A percentile compares a stretch with the other conserved stretches of the same genome.
These are phyloP conservation scores for Triplophysa siluroides DNA, from an alignment of 2,113 vertebrate species.

Conservation along the genomic window DNA sequence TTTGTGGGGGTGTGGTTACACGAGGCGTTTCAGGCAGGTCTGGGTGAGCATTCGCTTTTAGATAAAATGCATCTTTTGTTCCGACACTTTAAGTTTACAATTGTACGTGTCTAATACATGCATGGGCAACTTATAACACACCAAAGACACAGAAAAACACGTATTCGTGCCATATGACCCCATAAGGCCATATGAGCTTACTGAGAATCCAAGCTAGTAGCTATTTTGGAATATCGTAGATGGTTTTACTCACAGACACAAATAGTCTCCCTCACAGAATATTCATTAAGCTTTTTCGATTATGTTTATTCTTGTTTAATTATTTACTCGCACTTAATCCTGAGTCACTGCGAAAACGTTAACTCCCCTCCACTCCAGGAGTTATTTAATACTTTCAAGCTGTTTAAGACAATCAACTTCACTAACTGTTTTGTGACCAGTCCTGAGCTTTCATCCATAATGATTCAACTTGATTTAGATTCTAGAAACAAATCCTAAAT, in stretches of 20 bases:
- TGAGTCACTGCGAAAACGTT: conserved; percentile 18
- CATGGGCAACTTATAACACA: too few relatives aligned
- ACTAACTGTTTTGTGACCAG: conserved; percentile 22
- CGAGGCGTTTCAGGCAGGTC: too few relatives aligned
- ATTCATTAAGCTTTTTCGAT: conserved; percentile 41
- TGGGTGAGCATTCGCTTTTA: too few relatives aligned
- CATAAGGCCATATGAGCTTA: too few relatives aligned
- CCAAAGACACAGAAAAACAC: too few relatives aligned
- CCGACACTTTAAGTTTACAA: too few relatives aligned
- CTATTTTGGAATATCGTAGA: too few relatives aligned
- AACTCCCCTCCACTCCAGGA: conserved; percentile 17
- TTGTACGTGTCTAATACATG: too few relatives aligned
- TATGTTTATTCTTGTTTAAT: conserved; percentile 29
- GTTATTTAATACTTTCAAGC: not conserved
- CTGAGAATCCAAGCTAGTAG: too few relatives aligned
- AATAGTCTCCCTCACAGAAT: conserved; percentile 25
- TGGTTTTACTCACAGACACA: conserved; percentile 21
- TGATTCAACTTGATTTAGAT: conserved; percentile 34
- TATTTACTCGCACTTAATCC: conserved; percentile 18
- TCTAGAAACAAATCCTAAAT: conserved; percentile 48
- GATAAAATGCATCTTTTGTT: too few relatives aligned
- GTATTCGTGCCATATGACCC: too few relatives aligned
- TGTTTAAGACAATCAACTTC: not conserved
- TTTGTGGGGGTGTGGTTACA: too few relatives aligned
- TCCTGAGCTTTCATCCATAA: conserved; percentile 22